phyloP scores from a whole-genome alignment of 2,888 invertebrate genomes.

The Eupeodes latifasciatus region DNA sequence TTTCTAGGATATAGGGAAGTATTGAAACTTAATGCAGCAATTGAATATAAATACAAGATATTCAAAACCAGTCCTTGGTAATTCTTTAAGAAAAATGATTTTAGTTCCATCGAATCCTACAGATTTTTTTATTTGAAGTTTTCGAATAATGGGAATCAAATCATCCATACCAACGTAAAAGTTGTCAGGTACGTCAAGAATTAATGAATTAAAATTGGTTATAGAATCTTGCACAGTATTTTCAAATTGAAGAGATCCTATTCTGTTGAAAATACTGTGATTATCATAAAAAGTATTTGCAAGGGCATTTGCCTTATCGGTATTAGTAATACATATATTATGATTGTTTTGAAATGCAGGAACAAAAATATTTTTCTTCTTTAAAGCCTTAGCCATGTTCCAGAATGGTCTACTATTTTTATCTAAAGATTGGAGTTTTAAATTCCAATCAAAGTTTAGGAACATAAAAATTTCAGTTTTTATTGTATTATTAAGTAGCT shows the following conservation, averaged over 20 bases:
- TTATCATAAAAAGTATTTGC: slow-evolving; percentile 11
- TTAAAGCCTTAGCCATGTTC: no score
- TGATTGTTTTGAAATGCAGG: not conserved
- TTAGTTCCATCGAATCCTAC: not conserved
- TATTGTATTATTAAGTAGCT: not conserved
- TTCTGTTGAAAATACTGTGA: not conserved
- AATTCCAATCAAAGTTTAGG: no score
- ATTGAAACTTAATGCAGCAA: no score
- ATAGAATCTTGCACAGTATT: not conserved
- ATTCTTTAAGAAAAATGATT: not conserved
- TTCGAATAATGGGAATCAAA: not conserved
- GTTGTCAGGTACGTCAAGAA: not conserved
- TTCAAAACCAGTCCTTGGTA: not conserved
- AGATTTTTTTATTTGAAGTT: no score
- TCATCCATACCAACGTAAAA: not conserved
- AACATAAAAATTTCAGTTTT: no score
- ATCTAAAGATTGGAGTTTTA: not conserved
- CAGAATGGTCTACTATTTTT: not conserved
- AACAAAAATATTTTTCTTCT: no score
- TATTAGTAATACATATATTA: not conserved
- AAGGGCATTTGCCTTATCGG: not conserved
- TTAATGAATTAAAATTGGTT: not conserved
- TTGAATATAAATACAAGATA: not conserved
- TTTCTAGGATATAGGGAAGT: no score
- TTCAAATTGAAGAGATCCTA: not conserved